A percentile compares a stretch with the other conserved stretches of the same genome.
Evolutionary conservation across 2,113 vertebrate genomes (phyloP).

Genomic region (Pteronura brasiliensis): DNA sequence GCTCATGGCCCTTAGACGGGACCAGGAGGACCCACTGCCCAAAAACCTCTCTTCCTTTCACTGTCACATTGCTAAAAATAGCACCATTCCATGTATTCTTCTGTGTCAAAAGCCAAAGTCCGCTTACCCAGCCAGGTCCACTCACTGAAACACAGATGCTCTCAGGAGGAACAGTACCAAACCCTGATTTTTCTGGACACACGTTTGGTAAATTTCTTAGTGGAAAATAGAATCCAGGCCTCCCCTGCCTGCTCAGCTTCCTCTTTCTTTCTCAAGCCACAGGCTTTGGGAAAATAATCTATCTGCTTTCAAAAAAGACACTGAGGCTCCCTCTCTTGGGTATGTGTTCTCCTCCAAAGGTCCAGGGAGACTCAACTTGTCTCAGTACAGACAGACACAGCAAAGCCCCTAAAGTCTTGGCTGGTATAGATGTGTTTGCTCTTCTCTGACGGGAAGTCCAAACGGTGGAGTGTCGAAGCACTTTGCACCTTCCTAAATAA

Average conservation of each 20-base stretch:
- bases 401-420: no score
- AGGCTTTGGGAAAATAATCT: neutral
- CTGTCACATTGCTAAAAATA: neutral
- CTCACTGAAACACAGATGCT: neutral
- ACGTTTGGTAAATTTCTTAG: neutral
- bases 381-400: fast-evolving
- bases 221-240: neutral
- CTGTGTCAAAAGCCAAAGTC: neutral
- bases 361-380: neutral
- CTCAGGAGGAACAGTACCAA: neutral
- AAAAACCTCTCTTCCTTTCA: neutral
- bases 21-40: neutral
- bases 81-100: neutral
- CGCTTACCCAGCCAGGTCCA: neutral
- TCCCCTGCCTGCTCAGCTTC: neutral
- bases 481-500: neutral
- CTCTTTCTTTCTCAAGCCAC: neutral
- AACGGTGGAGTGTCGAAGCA: neutral
- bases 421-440: neutral
- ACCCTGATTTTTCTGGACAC: neutral
- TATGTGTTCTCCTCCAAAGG: neutral
- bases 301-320: neutral
- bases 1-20: neutral
- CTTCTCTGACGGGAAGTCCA: neutral
- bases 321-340: neutral